Conservation (phyloP, 2,797 vertebrate genomes). For the Diplodus puntazzo region DNA sequence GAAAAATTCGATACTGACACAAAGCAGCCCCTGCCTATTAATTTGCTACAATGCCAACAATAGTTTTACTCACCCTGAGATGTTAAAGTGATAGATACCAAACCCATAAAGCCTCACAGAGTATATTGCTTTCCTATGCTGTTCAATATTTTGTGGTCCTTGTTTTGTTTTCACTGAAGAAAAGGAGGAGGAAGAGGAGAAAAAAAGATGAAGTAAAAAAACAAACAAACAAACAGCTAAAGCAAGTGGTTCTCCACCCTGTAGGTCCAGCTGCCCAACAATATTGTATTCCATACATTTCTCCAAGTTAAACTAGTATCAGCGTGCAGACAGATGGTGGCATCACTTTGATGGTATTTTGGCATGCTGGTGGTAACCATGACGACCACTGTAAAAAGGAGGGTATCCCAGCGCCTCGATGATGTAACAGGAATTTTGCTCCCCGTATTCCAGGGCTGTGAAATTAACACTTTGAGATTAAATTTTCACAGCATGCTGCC, state of each 20-base stretch:
- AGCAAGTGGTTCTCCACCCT: background rate
- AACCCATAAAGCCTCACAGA: too few relatives aligned
- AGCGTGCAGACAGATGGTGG: slow-evolving; percentile 53
- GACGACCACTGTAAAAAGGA: slow-evolving; percentile 51
- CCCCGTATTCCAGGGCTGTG: slow-evolving; percentile 59
- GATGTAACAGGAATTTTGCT: slow-evolving; percentile 65
- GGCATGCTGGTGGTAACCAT: slow-evolving; percentile 64
- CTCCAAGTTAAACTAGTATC: slow-evolving; percentile 34
- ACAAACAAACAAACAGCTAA: background rate
- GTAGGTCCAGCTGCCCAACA: background rate
- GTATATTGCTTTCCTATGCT: background rate
- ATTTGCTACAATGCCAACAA: background rate
- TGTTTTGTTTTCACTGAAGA: background rate
- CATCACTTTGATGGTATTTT: slow-evolving; percentile 66
- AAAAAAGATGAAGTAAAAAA: background rate
- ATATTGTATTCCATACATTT: background rate
- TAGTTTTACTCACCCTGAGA: background rate
- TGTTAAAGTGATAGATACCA: background rate
- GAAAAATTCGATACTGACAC: background rate
- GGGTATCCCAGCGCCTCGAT: slow-evolving; percentile 39
- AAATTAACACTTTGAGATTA: slow-evolving; percentile 75
- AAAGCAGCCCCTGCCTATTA: background rate
- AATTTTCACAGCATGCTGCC: slow-evolving; percentile 71
- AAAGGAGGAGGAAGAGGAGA: background rate
- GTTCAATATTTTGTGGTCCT: background rate